A percentile compares a stretch with the other conserved stretches of the same genome.
phyloP scores from a whole-genome alignment of 2,797 vertebrate species.

The Paguma larvata region DNA sequence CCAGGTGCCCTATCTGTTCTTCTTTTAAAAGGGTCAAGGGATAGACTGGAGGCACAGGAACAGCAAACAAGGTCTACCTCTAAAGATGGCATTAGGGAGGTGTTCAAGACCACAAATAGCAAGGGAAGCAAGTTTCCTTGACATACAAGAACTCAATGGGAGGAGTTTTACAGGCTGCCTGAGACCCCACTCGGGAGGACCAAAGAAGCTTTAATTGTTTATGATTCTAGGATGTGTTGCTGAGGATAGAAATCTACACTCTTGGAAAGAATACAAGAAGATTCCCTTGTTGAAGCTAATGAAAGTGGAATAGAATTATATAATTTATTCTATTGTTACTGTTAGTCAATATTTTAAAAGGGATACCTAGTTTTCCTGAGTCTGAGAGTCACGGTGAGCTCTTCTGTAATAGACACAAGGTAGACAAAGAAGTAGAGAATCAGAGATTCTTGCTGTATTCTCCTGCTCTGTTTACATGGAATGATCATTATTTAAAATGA shows the following conservation, averaged over 20 bases:
- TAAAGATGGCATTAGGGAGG: neutral
- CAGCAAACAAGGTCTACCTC: neutral
- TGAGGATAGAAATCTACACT: neutral
- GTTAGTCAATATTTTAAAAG: neutral
- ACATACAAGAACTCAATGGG: neutral
- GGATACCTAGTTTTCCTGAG: neutral
- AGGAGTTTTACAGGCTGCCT: neutral
- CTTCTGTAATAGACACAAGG: neutral
- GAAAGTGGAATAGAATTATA: neutral
- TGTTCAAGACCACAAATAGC: neutral
- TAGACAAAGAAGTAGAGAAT: neutral
- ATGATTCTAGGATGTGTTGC: neutral
- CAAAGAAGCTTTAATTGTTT: neutral
- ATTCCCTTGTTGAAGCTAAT: neutral
- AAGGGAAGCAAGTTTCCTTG: neutral
- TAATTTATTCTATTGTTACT: neutral
- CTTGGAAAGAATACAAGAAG: neutral
- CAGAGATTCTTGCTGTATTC: neutral
- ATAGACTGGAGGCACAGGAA: no score
- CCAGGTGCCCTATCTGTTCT: accelerated
- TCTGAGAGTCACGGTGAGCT: neutral
- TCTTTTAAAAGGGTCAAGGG: neutral
- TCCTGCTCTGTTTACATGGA: neutral
- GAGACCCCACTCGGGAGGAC: neutral
- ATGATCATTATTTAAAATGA: neutral